A percentile compares a stretch with the other conserved stretches of the same genome.
phyloP scores from a whole-genome alignment of 2,888 invertebrate species.

The Mamestra brassicae region DNA sequence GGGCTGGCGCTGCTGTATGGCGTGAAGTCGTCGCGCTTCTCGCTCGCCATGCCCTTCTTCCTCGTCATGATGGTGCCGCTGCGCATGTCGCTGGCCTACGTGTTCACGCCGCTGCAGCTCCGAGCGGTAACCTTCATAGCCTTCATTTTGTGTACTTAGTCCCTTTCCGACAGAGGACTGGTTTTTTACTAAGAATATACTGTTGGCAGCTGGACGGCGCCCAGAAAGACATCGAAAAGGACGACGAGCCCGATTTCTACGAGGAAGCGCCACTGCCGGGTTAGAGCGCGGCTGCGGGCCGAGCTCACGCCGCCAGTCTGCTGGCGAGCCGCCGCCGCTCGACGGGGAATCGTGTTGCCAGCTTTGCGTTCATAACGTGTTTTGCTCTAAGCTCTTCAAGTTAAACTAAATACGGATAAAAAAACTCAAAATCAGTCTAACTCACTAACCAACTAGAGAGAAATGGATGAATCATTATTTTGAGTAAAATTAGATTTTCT shows the following conservation, averaged over 20 bases:
- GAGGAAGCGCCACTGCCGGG: slow-evolving; percentile 97
- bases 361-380: not conserved
- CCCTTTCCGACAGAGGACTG: not conserved
- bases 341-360: no score
- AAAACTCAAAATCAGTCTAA: not conserved
- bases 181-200: not conserved
- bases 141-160: not conserved
- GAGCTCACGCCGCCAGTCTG: not conserved
- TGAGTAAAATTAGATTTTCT: not conserved
- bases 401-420: not conserved
- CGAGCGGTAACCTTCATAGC: slow-evolving; percentile 92
- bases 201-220: slow-evolving; percentile 95
- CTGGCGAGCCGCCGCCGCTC: no score
- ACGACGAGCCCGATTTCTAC: slow-evolving; percentile 98
- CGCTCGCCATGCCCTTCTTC: slow-evolving; percentile 98
- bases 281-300: slow-evolving; percentile 78
- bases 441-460: not conserved
- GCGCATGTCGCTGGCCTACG: slow-evolving; percentile 92
- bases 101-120: slow-evolving; percentile 96
- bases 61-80: slow-evolving; percentile 97
- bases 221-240: slow-evolving; percentile 94
- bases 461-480: not conserved
- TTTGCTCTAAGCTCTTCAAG: not conserved
- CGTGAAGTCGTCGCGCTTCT: slow-evolving; percentile 97
- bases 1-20: slow-evolving; percentile 95